Conservation (phyloP, 2,888 invertebrate species). For the Oscheius sp. region DNA sequence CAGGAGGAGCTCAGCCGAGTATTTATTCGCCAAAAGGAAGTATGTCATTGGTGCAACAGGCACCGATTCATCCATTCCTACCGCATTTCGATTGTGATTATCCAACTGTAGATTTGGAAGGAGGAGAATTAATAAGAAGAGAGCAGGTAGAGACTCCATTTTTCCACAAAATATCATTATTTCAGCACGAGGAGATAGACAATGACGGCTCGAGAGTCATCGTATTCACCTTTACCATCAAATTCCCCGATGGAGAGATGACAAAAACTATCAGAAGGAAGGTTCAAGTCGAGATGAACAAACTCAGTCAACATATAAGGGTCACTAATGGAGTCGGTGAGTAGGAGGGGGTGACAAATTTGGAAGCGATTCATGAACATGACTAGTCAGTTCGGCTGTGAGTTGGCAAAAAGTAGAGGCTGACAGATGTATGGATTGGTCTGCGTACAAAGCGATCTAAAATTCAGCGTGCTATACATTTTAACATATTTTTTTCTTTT, state of each 20-base stretch:
- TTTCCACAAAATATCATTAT: neutral
- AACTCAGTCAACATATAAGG: constrained; percentile 37
- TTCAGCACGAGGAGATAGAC: constrained; percentile 67
- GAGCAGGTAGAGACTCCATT: constrained; percentile 45
- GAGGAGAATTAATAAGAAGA: constrained; percentile 54
- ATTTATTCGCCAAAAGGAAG: neutral
- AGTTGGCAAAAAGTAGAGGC: too few relatives aligned
- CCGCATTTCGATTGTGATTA: constrained; percentile 21
- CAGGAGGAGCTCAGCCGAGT: constrained; percentile 17
- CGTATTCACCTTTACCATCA: constrained; percentile 59
- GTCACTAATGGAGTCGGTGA: constrained; percentile 42
- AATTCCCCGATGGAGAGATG: constrained; percentile 61
- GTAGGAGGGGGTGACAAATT: too few relatives aligned
- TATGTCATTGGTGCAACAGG: constrained; percentile 30
- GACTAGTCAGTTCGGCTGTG: too few relatives aligned
- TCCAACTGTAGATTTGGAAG: constrained; percentile 60
- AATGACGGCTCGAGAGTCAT: constrained; percentile 65
- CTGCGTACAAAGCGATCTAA: too few relatives aligned
- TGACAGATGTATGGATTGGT: too few relatives aligned
- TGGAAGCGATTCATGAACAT: too few relatives aligned
- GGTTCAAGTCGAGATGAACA: constrained; percentile 46
- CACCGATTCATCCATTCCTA: constrained; percentile 1
- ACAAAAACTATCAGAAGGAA: constrained; percentile 62
- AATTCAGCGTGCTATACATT: too few relatives aligned
- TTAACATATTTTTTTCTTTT: too few relatives aligned